Evolutionary conservation across 1,140 invertebrate genomes (phyloP), one percentile per base, ranked within the genome.

Genomic region (Temnothorax nylanderi): DNA sequence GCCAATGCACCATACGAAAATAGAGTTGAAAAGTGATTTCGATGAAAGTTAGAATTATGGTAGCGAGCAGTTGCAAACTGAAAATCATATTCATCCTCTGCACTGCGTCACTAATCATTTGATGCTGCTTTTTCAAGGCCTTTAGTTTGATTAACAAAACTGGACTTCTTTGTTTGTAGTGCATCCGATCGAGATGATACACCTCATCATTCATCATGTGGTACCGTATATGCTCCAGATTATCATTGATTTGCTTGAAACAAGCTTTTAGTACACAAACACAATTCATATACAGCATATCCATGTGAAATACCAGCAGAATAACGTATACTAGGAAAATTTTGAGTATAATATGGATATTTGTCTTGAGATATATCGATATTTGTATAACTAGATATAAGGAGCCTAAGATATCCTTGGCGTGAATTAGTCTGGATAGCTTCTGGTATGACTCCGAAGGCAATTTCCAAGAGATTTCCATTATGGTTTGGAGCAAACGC

Each of bases 31-130:
- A 95, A 0, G 94, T 94, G 2, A 93, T 81, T 58, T 93, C 89
- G 0, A 81, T 80, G 37, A 95, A 95, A 0, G 94, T 94, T 0
- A 92, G 67, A 0, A 89, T 89, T 5, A 94, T 81, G 0, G 89
- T 75, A 0, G 89, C 62, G 5, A 92, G 49, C 18, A 93, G 58
- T 26, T 93, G 94, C 0, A 88, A 26, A 21, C 91, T 77, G 58
- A 94, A 95, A 1, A 89, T 89, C 0, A 88, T 47, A 49, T 95
- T 95, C 0, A 94, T 18, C 16, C 78, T 80, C 26, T 92, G 87
- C 8, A 94, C 34, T 1, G 91, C 75, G 13, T 94, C 90, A 69
- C 92, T 93, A 5, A 94, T 84, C 2, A 92, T 84, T 62, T 93
- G 90, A 26, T 94, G 92, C 26, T 87, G 77, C 21, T 92, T 91